A percentile compares a stretch with the other conserved stretches of the same genome.
phyloP scores from a whole-genome alignment of 2,113 vertebrate genomes.

The Recurvirostra avosetta region DNA sequence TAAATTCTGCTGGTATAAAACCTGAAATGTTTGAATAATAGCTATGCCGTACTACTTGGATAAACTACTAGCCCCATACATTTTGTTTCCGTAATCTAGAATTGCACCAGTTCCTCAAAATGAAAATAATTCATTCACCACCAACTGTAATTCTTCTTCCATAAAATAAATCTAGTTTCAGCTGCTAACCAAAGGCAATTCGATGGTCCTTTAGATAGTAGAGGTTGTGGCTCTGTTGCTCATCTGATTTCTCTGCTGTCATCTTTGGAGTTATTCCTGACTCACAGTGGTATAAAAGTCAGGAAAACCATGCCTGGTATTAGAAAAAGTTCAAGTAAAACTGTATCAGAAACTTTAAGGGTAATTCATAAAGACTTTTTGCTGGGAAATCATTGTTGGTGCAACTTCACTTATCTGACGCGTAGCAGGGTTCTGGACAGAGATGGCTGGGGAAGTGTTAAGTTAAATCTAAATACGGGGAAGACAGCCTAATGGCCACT shows the following conservation, averaged over 20 bases:
- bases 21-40: constrained; percentile 18
- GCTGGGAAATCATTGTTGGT: background rate
- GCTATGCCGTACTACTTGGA: background rate
- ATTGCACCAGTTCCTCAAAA: background rate
- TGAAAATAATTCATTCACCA: background rate
- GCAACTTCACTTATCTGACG: background rate
- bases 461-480: background rate
- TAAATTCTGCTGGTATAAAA: background rate
- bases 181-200: background rate
- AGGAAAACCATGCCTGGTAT: background rate
- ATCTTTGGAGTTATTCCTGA: background rate
- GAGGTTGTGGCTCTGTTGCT: background rate
- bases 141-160: background rate
- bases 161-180: background rate
- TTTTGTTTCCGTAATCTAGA: background rate
- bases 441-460: background rate
- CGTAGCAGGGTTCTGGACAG: background rate
- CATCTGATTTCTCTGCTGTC: background rate
- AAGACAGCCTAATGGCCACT: background rate
- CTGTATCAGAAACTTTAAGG: background rate
- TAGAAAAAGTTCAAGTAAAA: background rate
- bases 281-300: background rate
- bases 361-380: background rate
- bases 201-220: background rate
- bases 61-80: background rate